Evolutionary conservation across 2,888 invertebrate species (phyloP), one percentile per base, ranked within the genome.

Genomic region (Sturmia bella): DNA sequence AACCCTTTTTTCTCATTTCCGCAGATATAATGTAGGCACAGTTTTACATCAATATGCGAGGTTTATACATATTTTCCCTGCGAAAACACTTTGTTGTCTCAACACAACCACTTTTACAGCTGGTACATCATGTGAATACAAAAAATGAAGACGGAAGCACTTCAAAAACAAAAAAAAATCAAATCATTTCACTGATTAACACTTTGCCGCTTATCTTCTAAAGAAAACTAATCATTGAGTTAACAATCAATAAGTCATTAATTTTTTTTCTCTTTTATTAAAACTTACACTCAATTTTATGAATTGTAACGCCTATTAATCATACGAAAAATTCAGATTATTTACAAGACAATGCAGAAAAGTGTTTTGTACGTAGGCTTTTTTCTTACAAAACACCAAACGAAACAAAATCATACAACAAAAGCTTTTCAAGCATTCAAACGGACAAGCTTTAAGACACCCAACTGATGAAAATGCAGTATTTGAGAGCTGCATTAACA

Each of bases 301-400:
- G 13, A 57, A 15, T 54, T 48, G 27, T 69, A 50, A 13, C 43
- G 69, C 12, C 63, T 57, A 70, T 80, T 69, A 72, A 70, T 75
- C 70, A 80, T 70, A 24, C 69, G 63, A 43, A 57, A 39, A 54
- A 63, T 68, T 74, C 50, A 39, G 59, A 17, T n/a, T 50, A 63
- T 48, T 81, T 72, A 66, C 72, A 72, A 80, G 63, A 75, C 75
- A 75, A 73, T 79, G 68, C 68, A 61, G 74, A 61, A 12, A 41
- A 75, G 70, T 81, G 74, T 72, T 75, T 75, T 48, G 52, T 61
- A 70, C 72, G 45, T n/a, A 70, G 48, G 11, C 27, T 6, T 27
- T 27, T 43, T 59, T 52, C 39, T 39, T 45, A 27, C n/a, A 15
- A 64, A 50, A 41, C 41, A n/a, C 13, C 72, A 66, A 63, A 5